These are phyloP conservation scores for Sarcophaga bullata DNA, from an alignment of 1,140 invertebrate genomes.

Conservation along the genomic window DNA sequence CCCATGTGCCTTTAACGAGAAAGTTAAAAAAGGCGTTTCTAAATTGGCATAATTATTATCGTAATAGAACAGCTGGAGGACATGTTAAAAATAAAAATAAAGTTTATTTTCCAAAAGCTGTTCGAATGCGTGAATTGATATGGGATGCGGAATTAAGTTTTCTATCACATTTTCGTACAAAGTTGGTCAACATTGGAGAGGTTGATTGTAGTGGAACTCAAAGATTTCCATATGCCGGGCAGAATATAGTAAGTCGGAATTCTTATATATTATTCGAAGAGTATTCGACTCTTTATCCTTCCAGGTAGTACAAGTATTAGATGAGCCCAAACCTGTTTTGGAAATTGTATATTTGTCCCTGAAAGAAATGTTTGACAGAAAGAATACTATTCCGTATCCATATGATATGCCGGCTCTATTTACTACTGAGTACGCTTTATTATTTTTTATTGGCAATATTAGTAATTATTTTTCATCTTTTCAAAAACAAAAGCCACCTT, in stretches of 20 bases:
- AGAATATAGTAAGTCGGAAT: background rate
- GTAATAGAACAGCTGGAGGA: conserved; percentile 38
- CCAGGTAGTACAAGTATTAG: background rate
- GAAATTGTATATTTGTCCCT: background rate
- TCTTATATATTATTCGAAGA: background rate
- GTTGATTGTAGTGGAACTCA: conserved; percentile 31
- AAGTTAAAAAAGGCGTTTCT: conserved; percentile 10
- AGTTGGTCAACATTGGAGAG: conserved; percentile 1
- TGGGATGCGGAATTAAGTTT: conserved; percentile 55
- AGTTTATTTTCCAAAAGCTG: conserved; percentile 38
- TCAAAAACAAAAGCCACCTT: background rate
- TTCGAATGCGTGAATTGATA: conserved; percentile 52
- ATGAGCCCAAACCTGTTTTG: conserved; percentile 1
- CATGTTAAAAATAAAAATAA: background rate
- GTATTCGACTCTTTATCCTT: background rate
- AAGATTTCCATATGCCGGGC: conserved; percentile 36
- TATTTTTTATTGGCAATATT: background rate
- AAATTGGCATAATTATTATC: conserved; percentile 34
- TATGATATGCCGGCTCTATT: background rate
- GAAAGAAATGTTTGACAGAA: conserved; percentile 2
- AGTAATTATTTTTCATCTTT: background rate
- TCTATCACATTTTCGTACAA: conserved; percentile 48
- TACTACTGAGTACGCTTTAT: background rate
- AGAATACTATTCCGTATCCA: background rate
- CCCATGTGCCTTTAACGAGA: conserved; percentile 36